These are phyloP conservation scores for Hyppa rectilinea DNA, from an alignment of 2,888 invertebrate genomes.

Conservation along the genomic window DNA sequence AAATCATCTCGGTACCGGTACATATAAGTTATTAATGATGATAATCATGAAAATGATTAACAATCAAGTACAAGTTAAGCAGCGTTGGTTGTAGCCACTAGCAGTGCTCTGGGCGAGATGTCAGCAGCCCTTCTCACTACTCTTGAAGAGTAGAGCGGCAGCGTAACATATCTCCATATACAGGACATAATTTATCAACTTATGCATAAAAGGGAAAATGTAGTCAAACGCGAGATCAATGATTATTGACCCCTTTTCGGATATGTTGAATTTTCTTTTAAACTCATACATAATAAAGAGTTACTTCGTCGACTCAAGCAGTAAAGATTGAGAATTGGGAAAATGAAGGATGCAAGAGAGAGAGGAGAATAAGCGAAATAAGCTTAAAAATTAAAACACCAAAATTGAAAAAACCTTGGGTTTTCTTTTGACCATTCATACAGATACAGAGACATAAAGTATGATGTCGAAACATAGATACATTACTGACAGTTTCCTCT, in stretches of 20 bases:
- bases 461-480: neutral
- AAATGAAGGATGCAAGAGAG: neutral
- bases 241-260: neutral
- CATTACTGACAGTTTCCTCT: neutral
- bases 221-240: neutral
- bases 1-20: too few relatives aligned
- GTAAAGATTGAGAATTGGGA: neutral
- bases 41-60: neutral
- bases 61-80: neutral
- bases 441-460: neutral
- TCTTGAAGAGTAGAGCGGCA: neutral
- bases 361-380: neutral
- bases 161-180: too few relatives aligned
- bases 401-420: neutral
- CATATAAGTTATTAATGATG: too few relatives aligned
- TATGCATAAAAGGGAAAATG: neutral
- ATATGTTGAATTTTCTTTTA: neutral
- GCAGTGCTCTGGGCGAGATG: neutral
- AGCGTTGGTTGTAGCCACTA: neutral
- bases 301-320: neutral
- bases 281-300: neutral
- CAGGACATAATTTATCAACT: neutral
- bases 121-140: neutral
- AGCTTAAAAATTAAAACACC: neutral
- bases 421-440: neutral